Conservation (phyloP, 2,113 vertebrate species). For the Pygathrix nemaeus region DNA sequence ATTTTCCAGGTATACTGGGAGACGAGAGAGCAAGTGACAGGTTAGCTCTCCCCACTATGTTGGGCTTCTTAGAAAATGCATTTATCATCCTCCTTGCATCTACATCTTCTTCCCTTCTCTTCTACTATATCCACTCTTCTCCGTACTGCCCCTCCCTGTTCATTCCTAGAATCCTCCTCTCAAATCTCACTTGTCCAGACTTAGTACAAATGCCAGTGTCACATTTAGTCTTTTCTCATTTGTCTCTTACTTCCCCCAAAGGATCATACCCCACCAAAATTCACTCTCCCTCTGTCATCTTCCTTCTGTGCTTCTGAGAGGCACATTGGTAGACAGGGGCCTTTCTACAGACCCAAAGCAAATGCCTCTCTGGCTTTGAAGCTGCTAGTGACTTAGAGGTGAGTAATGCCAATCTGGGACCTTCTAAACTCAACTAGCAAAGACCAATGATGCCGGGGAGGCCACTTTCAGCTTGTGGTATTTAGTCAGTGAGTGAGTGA, state of each 20-base stretch:
- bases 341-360: neutral
- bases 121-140: neutral
- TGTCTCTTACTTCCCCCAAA: neutral
- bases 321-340: neutral
- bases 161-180: neutral
- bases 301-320: neutral
- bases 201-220: neutral
- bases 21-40: neutral
- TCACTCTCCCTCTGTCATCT: rapidly evolving
- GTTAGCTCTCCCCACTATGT: neutral
- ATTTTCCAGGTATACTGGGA: neutral
- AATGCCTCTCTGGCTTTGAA: neutral
- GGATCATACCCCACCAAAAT: neutral
- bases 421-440: slow-evolving; percentile 47
- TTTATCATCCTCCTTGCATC: neutral
- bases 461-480: slow-evolving; percentile 44
- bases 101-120: neutral
- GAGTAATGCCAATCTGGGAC: neutral
- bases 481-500: slow-evolving; percentile 67
- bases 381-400: slow-evolving; percentile 35
- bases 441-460: slow-evolving; percentile 59
- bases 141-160: too few species aligned
- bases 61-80: neutral
- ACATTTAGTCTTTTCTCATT: neutral
- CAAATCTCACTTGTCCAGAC: neutral